phyloP scores from a whole-genome alignment of 2,797 vertebrate genomes.

The Thunnus albacares region DNA sequence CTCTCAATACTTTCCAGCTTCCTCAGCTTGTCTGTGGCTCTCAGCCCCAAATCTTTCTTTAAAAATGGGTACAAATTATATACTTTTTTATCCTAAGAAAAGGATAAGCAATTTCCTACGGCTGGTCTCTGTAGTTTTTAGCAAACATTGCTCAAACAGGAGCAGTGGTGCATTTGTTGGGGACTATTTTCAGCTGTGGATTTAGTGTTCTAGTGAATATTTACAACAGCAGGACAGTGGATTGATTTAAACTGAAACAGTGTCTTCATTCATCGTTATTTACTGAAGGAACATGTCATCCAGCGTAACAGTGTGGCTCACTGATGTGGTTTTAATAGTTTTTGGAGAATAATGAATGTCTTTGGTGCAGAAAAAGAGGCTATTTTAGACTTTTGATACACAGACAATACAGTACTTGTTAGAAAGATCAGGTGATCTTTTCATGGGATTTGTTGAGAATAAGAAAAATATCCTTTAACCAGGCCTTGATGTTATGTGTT shows the following conservation, averaged over 20 bases:
- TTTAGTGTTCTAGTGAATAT: no score
- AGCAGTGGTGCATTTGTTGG: neutral
- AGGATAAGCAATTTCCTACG: neutral
- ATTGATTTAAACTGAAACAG: neutral
- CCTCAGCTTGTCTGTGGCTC: neutral
- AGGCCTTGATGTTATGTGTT: neutral
- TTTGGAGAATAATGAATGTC: neutral
- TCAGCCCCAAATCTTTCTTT: neutral
- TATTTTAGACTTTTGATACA: neutral
- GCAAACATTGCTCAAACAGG: neutral
- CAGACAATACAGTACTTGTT: neutral
- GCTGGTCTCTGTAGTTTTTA: neutral
- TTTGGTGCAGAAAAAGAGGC: no score
- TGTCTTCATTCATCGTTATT: neutral
- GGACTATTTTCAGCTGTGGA: no score
- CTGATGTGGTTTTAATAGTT: neutral
- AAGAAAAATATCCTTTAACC: neutral
- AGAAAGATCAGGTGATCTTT: neutral
- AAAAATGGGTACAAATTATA: neutral
- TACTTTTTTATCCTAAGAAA: neutral
- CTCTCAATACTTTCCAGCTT: neutral
- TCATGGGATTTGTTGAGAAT: slow-evolving; percentile 7
- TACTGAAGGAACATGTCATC: neutral
- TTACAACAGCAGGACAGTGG: no score
- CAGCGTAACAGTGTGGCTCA: neutral